Evolutionary conservation across 2,113 vertebrate species (phyloP), one percentile per base, ranked within the genome.

Genomic region (Oreochromis tanganicae): DNA sequence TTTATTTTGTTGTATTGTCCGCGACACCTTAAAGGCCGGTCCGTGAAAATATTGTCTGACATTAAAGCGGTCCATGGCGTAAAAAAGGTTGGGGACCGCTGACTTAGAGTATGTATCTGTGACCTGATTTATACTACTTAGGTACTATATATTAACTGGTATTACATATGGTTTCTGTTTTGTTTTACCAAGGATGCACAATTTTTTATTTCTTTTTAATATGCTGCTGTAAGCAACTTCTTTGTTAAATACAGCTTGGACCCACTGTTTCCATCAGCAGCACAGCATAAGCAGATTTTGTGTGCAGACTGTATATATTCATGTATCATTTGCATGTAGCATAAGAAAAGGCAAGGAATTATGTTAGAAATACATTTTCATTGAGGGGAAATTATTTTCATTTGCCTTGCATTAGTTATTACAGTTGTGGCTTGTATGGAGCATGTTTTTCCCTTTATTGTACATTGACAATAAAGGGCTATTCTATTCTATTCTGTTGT

Each of bases 41-140:
- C 5, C 2, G 9, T 63, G 16, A 2, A 19, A 63, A 63, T 63
- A 63, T 34, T 63, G 16, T 63, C 5, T 4, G 57, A 19, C 57
- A 61, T 19, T 61, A 34, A 34, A 10, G 16, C 1, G 29, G 3
- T 61, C 29, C 5, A 0, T 19, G 29, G 29, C 0, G 9, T 16
- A 61, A 19, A 61, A 10, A 61, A 34, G 16, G 16, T 6, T 34
- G 2, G 29, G 59, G 29, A 63, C 29, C 9, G 5, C 29, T 63
- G 34, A 63, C 9, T 48, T 48, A 43, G 71, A 32, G 27, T 50
- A 50, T 19, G 16, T 19, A 75, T 19, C 9, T 50, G 71, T 75
- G 71, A 75, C 21, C 43, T 50, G 27, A 32, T 78, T 5, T 78
- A 13, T 78, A 75, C 66, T 73, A 10, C 16, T 32, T 50, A 4